phyloP scores from a whole-genome alignment of 2,888 invertebrate genomes.

The Gryllus longicercus region DNA sequence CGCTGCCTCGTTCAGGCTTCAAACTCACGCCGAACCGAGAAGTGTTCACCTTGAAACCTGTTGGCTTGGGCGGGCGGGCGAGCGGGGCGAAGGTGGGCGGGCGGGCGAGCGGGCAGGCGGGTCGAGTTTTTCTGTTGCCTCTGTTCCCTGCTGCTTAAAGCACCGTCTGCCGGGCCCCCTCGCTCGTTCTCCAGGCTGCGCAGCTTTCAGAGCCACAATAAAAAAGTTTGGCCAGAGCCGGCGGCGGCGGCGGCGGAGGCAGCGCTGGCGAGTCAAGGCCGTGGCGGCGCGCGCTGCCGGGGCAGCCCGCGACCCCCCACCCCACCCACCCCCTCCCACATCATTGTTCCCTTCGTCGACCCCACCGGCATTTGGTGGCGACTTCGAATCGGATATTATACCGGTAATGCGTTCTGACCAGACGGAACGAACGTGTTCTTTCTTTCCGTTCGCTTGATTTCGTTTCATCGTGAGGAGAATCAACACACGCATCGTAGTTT shows the following conservation, averaged over 20 bases:
- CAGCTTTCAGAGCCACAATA: constrained; percentile 6
- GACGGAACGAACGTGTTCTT: too few relatives aligned
- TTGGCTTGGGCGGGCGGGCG: neutral
- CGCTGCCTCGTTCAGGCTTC: neutral
- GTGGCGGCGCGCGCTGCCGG: neutral
- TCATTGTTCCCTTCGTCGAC: too few relatives aligned
- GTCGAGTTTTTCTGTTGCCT: constrained; percentile 2
- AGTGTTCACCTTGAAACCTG: constrained; percentile 7
- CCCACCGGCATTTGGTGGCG: too few relatives aligned
- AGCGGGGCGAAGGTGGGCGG: too few relatives aligned
- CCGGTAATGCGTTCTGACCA: too few relatives aligned
- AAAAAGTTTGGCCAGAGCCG: neutral
- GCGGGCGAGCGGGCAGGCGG: neutral
- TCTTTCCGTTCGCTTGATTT: too few relatives aligned
- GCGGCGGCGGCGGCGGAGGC: neutral
- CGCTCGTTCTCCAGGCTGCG: neutral
- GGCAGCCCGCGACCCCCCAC: neutral
- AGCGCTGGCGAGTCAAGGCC: neutral
- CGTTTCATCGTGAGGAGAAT: too few relatives aligned
- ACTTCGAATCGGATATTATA: too few relatives aligned
- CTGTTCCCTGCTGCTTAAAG: constrained; percentile 17
- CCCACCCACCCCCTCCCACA: too few relatives aligned
- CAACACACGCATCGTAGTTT: too few relatives aligned
- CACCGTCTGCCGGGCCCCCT: neutral
- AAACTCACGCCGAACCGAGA: neutral